Evolutionary conservation across 2,113 vertebrate genomes (phyloP).

Genomic region (Mesitornis unicolor): DNA sequence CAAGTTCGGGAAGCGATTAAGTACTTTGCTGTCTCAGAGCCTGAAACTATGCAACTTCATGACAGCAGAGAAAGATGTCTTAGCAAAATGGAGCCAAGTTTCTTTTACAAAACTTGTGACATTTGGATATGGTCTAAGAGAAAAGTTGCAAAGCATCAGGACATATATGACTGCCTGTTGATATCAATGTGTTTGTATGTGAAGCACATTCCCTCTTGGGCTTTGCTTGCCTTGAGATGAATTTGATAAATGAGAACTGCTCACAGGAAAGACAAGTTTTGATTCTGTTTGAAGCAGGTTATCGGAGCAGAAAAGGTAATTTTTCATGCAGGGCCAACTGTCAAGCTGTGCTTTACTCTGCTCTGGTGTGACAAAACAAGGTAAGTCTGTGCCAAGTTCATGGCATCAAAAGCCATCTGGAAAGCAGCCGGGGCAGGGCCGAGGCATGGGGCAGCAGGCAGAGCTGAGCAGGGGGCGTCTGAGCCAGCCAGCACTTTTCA

Average conservation of each 20-base stretch:
- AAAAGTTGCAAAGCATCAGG: not conserved
- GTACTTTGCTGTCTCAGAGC: not conserved
- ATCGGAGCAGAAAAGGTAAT: not conserved
- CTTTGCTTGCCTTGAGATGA: not conserved
- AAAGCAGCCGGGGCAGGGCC: not conserved
- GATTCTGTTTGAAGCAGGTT: not conserved
- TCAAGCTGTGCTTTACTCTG: not conserved
- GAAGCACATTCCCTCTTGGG: not conserved
- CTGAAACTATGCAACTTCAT: not conserved
- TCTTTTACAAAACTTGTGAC: not conserved
- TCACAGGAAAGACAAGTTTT: not conserved
- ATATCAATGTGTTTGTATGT: not conserved
- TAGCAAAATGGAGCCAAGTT: not conserved
- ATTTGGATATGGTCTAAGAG: not conserved
- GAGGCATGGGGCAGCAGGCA: rapidly evolving
- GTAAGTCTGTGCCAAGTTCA: not conserved
- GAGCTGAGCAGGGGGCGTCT: not conserved
- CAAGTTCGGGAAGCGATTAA: not conserved
- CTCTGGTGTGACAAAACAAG: not conserved
- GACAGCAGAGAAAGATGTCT: not conserved
- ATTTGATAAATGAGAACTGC: not conserved
- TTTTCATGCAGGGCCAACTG: not conserved
- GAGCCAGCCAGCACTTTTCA: not conserved
- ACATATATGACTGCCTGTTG: not conserved
- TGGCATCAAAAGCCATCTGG: not conserved